Conservation (phyloP, 2,888 invertebrate species). For the Vesta saturnalis region DNA sequence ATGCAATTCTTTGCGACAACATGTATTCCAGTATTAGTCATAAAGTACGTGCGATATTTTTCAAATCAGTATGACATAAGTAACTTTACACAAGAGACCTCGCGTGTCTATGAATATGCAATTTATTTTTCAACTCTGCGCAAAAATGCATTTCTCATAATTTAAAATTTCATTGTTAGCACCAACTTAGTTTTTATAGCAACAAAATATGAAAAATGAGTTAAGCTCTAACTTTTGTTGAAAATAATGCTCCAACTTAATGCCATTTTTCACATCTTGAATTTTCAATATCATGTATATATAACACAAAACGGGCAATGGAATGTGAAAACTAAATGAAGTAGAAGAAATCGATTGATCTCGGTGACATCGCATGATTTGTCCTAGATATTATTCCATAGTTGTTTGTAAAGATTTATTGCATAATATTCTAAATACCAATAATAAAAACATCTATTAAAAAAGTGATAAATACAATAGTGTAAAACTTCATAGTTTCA, state of each 20-base stretch:
- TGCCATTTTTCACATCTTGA: constrained; percentile 32
- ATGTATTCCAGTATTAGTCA: not conserved
- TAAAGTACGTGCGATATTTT: not conserved
- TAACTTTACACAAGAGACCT: not conserved
- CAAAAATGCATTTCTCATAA: constrained; percentile 14
- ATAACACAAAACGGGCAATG: constrained; percentile 28
- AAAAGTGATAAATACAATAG: constrained; percentile 15
- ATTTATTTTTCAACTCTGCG: not conserved
- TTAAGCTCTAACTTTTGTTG: constrained; percentile 22
- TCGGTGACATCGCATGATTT: constrained; percentile 25
- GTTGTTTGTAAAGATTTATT: constrained; percentile 15
- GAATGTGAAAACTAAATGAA: constrained; percentile 36
- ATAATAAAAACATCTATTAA: constrained; percentile 8
- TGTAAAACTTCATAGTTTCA: constrained; percentile 23
- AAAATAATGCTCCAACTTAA: constrained; percentile 27
- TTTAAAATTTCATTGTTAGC: constrained; percentile 16
- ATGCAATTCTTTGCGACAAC: too few relatives aligned
- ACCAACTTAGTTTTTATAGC: constrained; percentile 5
- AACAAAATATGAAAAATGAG: constrained; percentile 28
- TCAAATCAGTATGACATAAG: not conserved
- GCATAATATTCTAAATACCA: constrained; percentile 14
- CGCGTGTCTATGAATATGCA: not conserved
- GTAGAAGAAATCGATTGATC: constrained; percentile 33
- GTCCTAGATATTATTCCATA: constrained; percentile 19
- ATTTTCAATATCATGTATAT: constrained; percentile 33